Evolutionary conservation across 2,797 vertebrate genomes (phyloP), one percentile per base, ranked within the genome.

Genomic region (Merluccius polli): DNA sequence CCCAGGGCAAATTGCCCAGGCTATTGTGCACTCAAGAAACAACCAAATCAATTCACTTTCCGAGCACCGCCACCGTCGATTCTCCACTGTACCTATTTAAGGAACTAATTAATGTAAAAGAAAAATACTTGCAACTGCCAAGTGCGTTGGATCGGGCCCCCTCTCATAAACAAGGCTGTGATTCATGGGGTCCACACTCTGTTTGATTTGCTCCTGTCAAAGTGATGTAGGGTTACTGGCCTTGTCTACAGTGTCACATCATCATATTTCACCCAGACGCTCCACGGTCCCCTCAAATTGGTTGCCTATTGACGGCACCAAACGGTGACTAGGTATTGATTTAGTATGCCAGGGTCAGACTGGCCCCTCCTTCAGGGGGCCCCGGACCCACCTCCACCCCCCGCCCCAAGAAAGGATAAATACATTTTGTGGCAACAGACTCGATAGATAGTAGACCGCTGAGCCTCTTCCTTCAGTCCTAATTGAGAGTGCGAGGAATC

Each of bases 21-120:
- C 70, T 76, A 44, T 71, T 75, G 80, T 82, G 78, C 86, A 87
- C 85, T 87, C 77, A 85, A 35, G 63, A 75, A 48, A 73, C 21
- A 75, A 59, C 74, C 27, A 74, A 86, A 80, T 82, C 79, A 85
- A 89, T 90, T 86, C 75, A 79, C 77, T 79, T 31, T 44, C 38
- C 52, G 9, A 21, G 59, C 59, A 65, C 59, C 24, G 3, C 10
- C 16, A 11, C 12, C 16, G 4, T 70, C 78, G 74, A 74, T 73
- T 35, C 68, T 38, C 31, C 63, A 9, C 4, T 44, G 79, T 76
- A 31, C n/a, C 83, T 90, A 87, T 90, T 89, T 88, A 85, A 83
- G 79, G 83, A 92, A 86, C 70, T 86, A 91, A 92, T 91, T 90
- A 85, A 87, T 86, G 79, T 88, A 89, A 92, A 92, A 87, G 90